Evolutionary conservation across 2,888 invertebrate genomes (phyloP).

Genomic region (Timema cristinae): DNA sequence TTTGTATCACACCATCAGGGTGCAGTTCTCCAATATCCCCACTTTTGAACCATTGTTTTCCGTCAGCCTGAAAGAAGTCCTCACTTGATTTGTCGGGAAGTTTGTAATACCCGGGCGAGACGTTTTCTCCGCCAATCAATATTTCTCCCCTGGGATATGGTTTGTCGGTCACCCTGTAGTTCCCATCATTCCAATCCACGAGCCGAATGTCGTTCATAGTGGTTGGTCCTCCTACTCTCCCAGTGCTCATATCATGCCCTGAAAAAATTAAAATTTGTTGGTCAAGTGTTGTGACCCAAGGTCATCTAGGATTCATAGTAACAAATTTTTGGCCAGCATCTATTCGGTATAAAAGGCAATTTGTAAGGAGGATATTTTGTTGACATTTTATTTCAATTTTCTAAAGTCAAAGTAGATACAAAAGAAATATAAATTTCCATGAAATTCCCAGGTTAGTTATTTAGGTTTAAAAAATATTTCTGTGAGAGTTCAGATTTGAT

Average conservation of each 20-base stretch:
- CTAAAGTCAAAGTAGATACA: too few species aligned
- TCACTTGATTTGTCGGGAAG: conserved; percentile 81
- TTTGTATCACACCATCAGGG: conserved; percentile 89
- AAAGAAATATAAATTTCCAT: too few species aligned
- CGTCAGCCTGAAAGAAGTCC: conserved; percentile 80
- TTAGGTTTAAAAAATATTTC: too few species aligned
- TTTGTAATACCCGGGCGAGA: conserved; percentile 92
- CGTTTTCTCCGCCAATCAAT: conserved; percentile 82
- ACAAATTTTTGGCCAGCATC: too few species aligned
- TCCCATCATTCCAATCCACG: conserved; percentile 92
- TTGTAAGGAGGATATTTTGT: too few species aligned
- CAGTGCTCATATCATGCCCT: conserved; percentile 65
- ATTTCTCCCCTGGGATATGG: conserved; percentile 85
- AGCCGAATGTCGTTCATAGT: conserved; percentile 79
- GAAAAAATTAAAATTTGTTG: conserved; percentile 24
- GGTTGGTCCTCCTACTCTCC: conserved; percentile 85
- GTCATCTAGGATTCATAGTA: too few species aligned
- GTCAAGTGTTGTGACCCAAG: too few species aligned
- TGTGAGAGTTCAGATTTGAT: too few species aligned
- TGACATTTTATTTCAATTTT: too few species aligned
- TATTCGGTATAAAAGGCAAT: too few species aligned
- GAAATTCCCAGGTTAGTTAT: too few species aligned
- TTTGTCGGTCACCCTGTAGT: conserved; percentile 81
- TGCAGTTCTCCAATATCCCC: conserved; percentile 96
- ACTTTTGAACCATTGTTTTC: conserved; percentile 87